Conservation (phyloP, 2,797 vertebrate genomes). For the Echeneis naucrates region DNA sequence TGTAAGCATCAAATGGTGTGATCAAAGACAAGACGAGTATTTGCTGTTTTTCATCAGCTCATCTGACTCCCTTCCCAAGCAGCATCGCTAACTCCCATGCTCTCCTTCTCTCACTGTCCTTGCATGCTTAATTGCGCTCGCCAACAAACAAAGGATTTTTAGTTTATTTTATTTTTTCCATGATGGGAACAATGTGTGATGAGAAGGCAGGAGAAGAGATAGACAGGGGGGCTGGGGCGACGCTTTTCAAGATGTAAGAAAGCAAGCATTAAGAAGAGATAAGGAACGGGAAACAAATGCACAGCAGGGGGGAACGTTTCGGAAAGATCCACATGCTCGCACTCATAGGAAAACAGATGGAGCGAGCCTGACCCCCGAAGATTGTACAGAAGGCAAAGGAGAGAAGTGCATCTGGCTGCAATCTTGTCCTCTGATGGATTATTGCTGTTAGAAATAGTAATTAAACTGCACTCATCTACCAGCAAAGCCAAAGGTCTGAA, state of each 20-base stretch:
- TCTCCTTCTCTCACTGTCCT: slow-evolving; percentile 32
- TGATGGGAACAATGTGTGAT: slow-evolving; percentile 26
- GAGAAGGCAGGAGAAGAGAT: slow-evolving; percentile 25
- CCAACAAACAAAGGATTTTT: slow-evolving; percentile 6
- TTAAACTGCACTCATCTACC: slow-evolving; percentile 73
- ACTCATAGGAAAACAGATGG: slow-evolving; percentile 1
- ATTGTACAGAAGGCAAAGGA: slow-evolving; percentile 14
- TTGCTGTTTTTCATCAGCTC: slow-evolving; percentile 43
- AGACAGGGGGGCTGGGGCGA: slow-evolving; percentile 14
- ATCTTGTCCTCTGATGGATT: slow-evolving; percentile 64
- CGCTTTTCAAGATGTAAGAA: slow-evolving; percentile 20
- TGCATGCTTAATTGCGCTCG: slow-evolving; percentile 50
- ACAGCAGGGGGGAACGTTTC: neutral
- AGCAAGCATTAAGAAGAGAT: neutral
- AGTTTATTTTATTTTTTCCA: neutral
- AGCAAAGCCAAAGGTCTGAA: slow-evolving; percentile 67
- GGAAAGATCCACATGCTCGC: slow-evolving; percentile 1
- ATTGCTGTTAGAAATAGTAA: slow-evolving; percentile 71
- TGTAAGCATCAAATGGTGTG: slow-evolving; percentile 26
- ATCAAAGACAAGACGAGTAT: slow-evolving; percentile 33
- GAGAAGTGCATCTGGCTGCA: slow-evolving; percentile 22
- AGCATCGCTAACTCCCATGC: slow-evolving; percentile 40
- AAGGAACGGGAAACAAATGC: neutral
- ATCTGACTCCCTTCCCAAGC: slow-evolving; percentile 54
- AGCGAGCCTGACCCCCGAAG: slow-evolving; percentile 29